Evolutionary conservation across 1,140 invertebrate genomes (phyloP), one percentile per base, ranked within the genome.

Genomic region (Musca domestica): DNA sequence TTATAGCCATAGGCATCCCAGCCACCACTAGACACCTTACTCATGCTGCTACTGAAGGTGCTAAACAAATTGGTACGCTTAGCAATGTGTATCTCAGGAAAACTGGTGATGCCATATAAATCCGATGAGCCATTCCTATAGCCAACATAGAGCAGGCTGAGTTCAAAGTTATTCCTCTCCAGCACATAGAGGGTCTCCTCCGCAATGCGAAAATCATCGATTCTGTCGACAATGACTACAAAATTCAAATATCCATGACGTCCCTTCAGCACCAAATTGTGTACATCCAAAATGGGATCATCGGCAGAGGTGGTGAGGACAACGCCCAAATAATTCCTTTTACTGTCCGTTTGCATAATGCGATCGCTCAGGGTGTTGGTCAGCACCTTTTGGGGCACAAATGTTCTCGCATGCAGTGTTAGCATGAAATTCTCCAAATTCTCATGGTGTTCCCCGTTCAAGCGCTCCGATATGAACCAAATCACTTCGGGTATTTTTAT

Each of bases 261-360:
- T 1, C 72, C 73, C 0, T 68, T 56, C 10, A 79, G 27, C 0
- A 77, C 77, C 12, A 69, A 68, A 5, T 52, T 68, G 14, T 69
- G 69, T 19, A 77, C 72, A 20, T 65, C 20, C 74, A 79, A 71
- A 2, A 79, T 77, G 3, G 73, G 70, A 68, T 79, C 77, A 0
- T 56, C 12, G 0, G 41, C 48, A 0, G 72, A 73, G 0, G 68
- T 79, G 12, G 73, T 76, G 10, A 79, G 69, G 2, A 79, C 65
- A 3, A 79, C 22, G 30, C 69, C 71, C n/a, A 75, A 30, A 67
- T 76, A 74, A 64, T 71, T 75, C 6, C 74, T 70, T 5, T 67
- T 67, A 0, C 71, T 71, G 5, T 68, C 25, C 7, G 77, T 74
- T 2, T 64, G 27, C 14, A 70, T 68, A 64, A 79, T 75, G 7